phyloP scores from a whole-genome alignment of 2,888 invertebrate genomes.

The Mythimna ferrago region DNA sequence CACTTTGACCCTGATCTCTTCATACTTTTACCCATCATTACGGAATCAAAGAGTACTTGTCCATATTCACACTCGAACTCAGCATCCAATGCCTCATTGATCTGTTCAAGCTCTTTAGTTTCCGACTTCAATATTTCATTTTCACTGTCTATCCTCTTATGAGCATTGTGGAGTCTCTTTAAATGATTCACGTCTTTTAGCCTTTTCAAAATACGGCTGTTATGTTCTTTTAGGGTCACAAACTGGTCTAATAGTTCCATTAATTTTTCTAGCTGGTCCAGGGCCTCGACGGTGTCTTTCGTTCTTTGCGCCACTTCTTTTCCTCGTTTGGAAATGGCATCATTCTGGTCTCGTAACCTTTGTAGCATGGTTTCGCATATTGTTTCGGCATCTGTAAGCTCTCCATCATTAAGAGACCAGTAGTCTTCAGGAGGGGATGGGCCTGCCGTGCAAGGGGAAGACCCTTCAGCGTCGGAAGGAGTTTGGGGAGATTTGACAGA shows the following conservation, averaged over 20 bases:
- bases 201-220: slow-evolving; percentile 92
- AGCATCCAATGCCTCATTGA: slow-evolving; percentile 88
- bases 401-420: slow-evolving; percentile 77
- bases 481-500: slow-evolving; percentile 83
- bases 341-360: slow-evolving; percentile 81
- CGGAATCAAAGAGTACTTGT: slow-evolving; percentile 92
- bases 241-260: slow-evolving; percentile 95
- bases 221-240: slow-evolving; percentile 93
- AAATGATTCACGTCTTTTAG: slow-evolving; percentile 94
- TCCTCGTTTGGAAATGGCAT: slow-evolving; percentile 88
- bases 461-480: slow-evolving; percentile 85
- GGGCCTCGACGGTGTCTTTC: slow-evolving; percentile 91
- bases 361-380: slow-evolving; percentile 85
- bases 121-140: slow-evolving; percentile 82
- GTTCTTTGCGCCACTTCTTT: slow-evolving; percentile 90
- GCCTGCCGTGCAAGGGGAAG: slow-evolving; percentile 85
- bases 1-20: slow-evolving; percentile 89
- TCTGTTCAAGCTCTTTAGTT: slow-evolving; percentile 80
- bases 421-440: slow-evolving; percentile 80
- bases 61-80: slow-evolving; percentile 92
- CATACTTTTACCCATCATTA: slow-evolving; percentile 90
- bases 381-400: slow-evolving; percentile 78
- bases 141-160: slow-evolving; percentile 87
- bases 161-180: slow-evolving; percentile 92
- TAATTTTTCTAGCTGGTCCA: slow-evolving; percentile 95